Base-by-base conservation (phyloP, 2,797 vertebrate genomes). In the Borostomias antarcticus region DNA sequence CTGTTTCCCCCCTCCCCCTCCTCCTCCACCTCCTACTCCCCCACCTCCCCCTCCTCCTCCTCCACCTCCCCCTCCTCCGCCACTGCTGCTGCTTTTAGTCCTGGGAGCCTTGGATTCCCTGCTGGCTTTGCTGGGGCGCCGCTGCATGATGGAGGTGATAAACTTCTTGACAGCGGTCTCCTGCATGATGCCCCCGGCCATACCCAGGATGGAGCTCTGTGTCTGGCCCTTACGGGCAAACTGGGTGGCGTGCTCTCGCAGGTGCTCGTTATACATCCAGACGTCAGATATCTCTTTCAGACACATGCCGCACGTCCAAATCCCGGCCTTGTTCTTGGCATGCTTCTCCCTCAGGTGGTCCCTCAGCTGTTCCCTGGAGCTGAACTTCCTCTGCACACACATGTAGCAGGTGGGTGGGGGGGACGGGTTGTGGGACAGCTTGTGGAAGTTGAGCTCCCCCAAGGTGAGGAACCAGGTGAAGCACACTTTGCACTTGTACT, bases 251-350 rank as follows among this genome's bases (percentile, higher is more conserved):
- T 99, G 98, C 28, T 98, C 97, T 28, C 96, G 89, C 21, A 99
- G 86, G 75, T 99, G 98, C 76, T 99, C 96, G 0, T 99, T 99
- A 85, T 98, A 98, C 97, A 98, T 98, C 96, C 97, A 99, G 28
- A 99, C 93, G 0, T 98, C 96, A 0, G 96, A 95, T 73, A 97
- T 97, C 88, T 98, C 96, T 86, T 96, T 95, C 73, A 98, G 89
- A 73, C 98, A 99, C 97, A 99, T 99, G 29, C 97, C 98, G 1
- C 98, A 99, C n/a, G 95, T 95, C 98, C 98, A 99, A 52, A 96
- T 91, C 1, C 97, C 95, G 0, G 93, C 94, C 74, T 95, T 94
- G 88, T 97, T 95, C 82, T 95, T 96, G 57, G 92, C 92, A 0
- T 99, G 98, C 73, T 96, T 99, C 84, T 98, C 96, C 81, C 90